phyloP scores from a whole-genome alignment of 2,888 invertebrate genomes.

The Trileptium ribeirensis region DNA sequence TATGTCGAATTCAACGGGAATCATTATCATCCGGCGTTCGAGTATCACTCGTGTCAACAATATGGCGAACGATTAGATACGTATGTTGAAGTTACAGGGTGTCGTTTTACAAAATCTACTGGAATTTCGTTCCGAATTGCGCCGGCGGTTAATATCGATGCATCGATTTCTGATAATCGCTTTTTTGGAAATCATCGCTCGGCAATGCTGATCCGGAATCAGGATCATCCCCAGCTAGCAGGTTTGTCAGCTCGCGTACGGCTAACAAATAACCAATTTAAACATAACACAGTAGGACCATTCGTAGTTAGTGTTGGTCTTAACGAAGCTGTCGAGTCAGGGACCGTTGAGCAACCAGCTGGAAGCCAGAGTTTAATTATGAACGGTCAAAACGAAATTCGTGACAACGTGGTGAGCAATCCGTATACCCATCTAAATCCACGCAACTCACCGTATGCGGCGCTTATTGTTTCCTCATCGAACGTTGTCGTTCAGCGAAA shows the following conservation, averaged over 20 bases:
- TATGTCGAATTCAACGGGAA: constrained; percentile 48
- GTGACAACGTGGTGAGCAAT: constrained; percentile 75
- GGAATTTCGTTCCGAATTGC: constrained; percentile 44
- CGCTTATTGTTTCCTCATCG: constrained; percentile 75
- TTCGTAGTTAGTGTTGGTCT: constrained; percentile 80
- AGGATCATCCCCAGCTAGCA: constrained; percentile 69
- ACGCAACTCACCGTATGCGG: constrained; percentile 82
- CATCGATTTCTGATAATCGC: constrained; percentile 43
- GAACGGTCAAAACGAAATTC: constrained; percentile 68
- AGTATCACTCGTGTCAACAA: constrained; percentile 46
- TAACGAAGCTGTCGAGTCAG: constrained; percentile 69
- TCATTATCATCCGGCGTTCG: constrained; percentile 47
- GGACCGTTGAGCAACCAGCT: constrained; percentile 69
- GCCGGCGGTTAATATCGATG: constrained; percentile 46
- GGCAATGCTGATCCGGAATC: constrained; percentile 44
- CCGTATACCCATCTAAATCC: constrained; percentile 76
- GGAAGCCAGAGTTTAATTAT: constrained; percentile 55
- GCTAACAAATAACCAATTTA: constrained; percentile 80
- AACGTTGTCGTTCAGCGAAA: constrained; percentile 82
- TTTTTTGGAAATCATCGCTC: constrained; percentile 47
- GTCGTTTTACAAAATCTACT: constrained; percentile 20
- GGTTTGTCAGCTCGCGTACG: constrained; percentile 64
- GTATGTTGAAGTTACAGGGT: constrained; percentile 25
- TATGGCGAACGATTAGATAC: too few species aligned
- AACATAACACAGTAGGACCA: constrained; percentile 69